These are phyloP conservation scores for Formica selysi DNA, from an alignment of 1,140 invertebrate genomes.

Conservation along the genomic window DNA sequence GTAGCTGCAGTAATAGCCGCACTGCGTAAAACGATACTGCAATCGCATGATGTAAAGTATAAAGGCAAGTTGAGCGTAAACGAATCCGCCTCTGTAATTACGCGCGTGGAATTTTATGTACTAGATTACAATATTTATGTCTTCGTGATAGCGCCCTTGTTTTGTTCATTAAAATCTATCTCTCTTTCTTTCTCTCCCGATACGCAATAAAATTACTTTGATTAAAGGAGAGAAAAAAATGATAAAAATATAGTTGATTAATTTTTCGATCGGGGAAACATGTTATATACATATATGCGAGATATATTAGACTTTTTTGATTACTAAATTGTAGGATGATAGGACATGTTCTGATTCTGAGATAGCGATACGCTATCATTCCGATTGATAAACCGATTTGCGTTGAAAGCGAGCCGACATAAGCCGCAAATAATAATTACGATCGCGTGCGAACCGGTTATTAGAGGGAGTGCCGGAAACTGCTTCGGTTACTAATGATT, in stretches of 20 bases:
- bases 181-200: not conserved
- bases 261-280: not conserved
- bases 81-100: constrained; percentile 24
- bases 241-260: no score
- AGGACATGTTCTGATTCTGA: not conserved
- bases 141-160: constrained; percentile 26
- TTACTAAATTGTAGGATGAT: not conserved
- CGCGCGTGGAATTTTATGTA: constrained; percentile 1
- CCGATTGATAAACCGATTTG: constrained; percentile 35
- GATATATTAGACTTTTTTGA: not conserved
- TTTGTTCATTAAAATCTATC: constrained; percentile 18
- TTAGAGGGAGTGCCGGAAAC: constrained; percentile 76
- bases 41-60: constrained; percentile 66
- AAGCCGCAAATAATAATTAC: constrained; percentile 79
- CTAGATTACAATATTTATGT: constrained; percentile 32
- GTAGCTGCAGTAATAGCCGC: constrained; percentile 66
- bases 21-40: constrained; percentile 69
- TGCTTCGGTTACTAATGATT: constrained; percentile 80
- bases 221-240: no score
- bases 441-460: constrained; percentile 78
- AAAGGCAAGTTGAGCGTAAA: constrained; percentile 14
- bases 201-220: not conserved
- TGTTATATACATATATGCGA: not conserved
- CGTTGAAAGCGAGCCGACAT: constrained; percentile 54
- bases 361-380: not conserved